phyloP scores from a whole-genome alignment of 2,797 vertebrate species.

The Euthynnus affinis region DNA sequence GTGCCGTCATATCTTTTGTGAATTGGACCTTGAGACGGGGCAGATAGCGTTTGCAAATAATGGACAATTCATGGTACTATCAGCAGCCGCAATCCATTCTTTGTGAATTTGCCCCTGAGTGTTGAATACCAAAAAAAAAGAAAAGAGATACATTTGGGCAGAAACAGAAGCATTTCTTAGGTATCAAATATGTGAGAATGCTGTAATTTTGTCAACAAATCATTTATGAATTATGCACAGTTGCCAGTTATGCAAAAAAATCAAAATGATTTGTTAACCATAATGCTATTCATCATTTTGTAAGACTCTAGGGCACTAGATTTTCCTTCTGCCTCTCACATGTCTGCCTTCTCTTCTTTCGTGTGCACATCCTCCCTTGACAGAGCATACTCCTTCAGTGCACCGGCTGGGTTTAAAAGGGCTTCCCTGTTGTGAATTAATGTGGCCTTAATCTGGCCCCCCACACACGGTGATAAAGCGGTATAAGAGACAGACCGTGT shows the following conservation, averaged over 20 bases:
- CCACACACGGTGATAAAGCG: constrained; percentile 64
- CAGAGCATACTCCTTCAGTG: constrained; percentile 34
- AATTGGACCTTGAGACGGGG: too few relatives aligned
- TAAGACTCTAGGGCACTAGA: background rate
- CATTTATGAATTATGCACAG: too few relatives aligned
- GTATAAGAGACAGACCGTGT: constrained; percentile 50
- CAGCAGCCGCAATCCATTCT: too few relatives aligned
- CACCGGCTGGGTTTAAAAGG: constrained; percentile 64
- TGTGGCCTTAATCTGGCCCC: constrained; percentile 77
- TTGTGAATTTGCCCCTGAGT: too few relatives aligned
- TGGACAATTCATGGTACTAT: too few relatives aligned
- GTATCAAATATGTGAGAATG: background rate
- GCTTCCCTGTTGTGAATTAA: constrained; percentile 76
- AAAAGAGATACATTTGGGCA: too few relatives aligned
- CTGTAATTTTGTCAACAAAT: background rate
- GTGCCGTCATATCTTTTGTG: too few relatives aligned
- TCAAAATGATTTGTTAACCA: too few relatives aligned
- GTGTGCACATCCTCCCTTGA: constrained; percentile 8
- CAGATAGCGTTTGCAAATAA: too few relatives aligned
- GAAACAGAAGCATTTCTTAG: too few relatives aligned
- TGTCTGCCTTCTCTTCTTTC: constrained; percentile 5
- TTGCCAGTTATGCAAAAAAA: constrained; percentile 4
- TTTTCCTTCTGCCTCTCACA: too few relatives aligned
- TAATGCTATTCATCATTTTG: background rate
- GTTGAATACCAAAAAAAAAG: too few relatives aligned